A percentile compares a stretch with the other conserved stretches of the same genome.
Conservation (phyloP, 2,113 vertebrate species). For the Cyprinus carpio region DNA sequence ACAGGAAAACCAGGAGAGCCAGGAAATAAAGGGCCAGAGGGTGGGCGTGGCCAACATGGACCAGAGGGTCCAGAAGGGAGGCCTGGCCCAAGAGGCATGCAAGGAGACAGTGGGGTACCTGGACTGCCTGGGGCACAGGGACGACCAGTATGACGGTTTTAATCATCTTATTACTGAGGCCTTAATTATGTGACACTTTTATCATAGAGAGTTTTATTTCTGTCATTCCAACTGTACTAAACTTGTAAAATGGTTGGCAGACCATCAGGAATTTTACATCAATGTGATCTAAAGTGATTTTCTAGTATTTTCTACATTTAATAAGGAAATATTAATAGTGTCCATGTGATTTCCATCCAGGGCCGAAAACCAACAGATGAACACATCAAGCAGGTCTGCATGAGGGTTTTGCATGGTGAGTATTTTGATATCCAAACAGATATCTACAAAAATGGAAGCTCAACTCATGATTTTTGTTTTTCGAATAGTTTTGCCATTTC, state of each 20-base stretch:
- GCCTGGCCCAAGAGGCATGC: conserved; percentile 86
- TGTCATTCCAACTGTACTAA: too few relatives aligned
- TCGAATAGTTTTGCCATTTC: background rate
- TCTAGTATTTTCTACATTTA: background rate
- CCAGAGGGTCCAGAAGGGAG: conserved; percentile 83
- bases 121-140: conserved; percentile 88
- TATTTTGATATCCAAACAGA: conserved; percentile 17
- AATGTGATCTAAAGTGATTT: too few relatives aligned
- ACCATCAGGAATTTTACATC: background rate
- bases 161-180: background rate
- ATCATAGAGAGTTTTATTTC: too few relatives aligned
- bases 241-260: too few relatives aligned
- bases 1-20: conserved; percentile 86
- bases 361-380: conserved; percentile 87
- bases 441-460: background rate
- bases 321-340: background rate
- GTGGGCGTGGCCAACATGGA: conserved; percentile 83
- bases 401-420: conserved; percentile 96
- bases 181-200: background rate
- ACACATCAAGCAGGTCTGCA: conserved; percentile 94
- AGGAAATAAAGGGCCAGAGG: conserved; percentile 88
- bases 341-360: conserved; percentile 70
- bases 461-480: background rate
- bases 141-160: conserved; percentile 76
- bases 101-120: conserved; percentile 85